Evolutionary conservation across 2,797 vertebrate species (phyloP).

Genomic region (Botia kubotai): DNA sequence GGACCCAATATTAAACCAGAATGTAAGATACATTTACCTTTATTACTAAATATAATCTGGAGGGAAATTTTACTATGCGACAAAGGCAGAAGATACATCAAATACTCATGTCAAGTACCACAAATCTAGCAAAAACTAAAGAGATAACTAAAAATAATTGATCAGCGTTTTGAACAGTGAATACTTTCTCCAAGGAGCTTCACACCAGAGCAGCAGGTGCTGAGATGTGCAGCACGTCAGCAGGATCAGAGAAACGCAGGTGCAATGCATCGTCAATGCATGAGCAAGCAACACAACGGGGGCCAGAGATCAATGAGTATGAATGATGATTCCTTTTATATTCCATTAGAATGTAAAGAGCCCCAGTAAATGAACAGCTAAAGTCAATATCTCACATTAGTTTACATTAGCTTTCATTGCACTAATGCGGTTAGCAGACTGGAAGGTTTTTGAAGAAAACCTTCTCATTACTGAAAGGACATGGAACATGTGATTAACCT

Average conservation of each 20-base stretch:
- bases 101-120: constrained; percentile 5
- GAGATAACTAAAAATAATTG: constrained; percentile 4
- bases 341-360: constrained; percentile 65
- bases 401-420: constrained; percentile 54
- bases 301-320: constrained; percentile 55
- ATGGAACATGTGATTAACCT: neutral
- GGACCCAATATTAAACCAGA: neutral
- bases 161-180: constrained; percentile 15
- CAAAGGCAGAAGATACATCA: neutral
- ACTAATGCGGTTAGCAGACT: constrained; percentile 47
- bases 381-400: constrained; percentile 66
- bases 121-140: constrained; percentile 11
- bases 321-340: constrained; percentile 66
- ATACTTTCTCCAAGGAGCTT: constrained; percentile 17
- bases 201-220: constrained; percentile 4
- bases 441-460: constrained; percentile 32
- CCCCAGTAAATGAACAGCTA: constrained; percentile 43
- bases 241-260: constrained; percentile 14
- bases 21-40: neutral
- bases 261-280: constrained; percentile 32
- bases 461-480: constrained; percentile 30
- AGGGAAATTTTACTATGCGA: neutral
- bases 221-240: neutral
- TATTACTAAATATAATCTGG: neutral
- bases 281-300: constrained; percentile 49